phyloP scores from a whole-genome alignment of 2,113 vertebrate genomes.

The Abramis brama region DNA sequence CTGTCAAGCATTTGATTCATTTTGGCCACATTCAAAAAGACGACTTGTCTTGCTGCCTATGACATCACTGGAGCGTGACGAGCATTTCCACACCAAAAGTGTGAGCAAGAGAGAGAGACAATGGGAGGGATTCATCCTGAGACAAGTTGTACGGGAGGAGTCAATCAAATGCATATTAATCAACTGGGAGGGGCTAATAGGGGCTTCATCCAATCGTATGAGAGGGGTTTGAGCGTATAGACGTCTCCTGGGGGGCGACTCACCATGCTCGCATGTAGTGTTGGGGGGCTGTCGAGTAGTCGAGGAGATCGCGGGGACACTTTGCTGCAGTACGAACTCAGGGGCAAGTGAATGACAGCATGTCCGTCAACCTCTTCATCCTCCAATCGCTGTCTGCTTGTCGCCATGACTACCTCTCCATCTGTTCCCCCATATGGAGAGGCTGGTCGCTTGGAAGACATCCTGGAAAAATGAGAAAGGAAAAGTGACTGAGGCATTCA shows the following conservation, averaged over 20 bases:
- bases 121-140: slow-evolving; percentile 7
- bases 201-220: neutral
- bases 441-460: slow-evolving; percentile 99
- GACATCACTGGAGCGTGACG: slow-evolving; percentile 28
- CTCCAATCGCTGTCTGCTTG: slow-evolving; percentile 99
- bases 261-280: slow-evolving; percentile 86
- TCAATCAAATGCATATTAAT: neutral
- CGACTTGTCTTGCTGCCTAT: neutral
- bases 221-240: neutral
- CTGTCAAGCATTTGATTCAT: slow-evolving; percentile 36
- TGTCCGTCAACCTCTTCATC: slow-evolving; percentile 95
- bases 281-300: slow-evolving; percentile 90
- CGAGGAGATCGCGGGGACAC: slow-evolving; percentile 86
- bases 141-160: neutral
- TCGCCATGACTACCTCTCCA: slow-evolving; percentile 99
- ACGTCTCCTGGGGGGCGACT: slow-evolving; percentile 49
- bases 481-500: slow-evolving; percentile 68
- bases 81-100: slow-evolving; percentile 9
- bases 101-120: neutral
- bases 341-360: slow-evolving; percentile 97
- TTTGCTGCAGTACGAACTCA: slow-evolving; percentile 96
- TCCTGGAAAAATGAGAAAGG: slow-evolving; percentile 88
- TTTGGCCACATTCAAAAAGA: slow-evolving; percentile 26
- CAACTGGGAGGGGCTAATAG: neutral
- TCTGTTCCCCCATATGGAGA: slow-evolving; percentile 99